Conservation (phyloP, 2,888 invertebrate species). For the Phlogophora meticulosa region DNA sequence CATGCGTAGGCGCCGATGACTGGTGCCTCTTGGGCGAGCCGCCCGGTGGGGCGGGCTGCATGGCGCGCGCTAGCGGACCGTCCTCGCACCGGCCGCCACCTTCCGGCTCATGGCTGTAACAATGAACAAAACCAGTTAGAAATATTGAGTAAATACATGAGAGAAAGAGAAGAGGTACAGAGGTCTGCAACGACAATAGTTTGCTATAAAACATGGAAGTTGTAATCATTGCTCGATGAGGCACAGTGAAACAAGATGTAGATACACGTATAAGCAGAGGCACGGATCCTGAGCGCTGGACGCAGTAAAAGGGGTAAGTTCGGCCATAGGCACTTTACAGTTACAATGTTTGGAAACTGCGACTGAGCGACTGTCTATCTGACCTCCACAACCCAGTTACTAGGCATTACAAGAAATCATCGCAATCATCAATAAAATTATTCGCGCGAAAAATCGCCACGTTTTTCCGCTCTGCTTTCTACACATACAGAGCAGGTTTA, state of each 20-base stretch:
- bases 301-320: too few species aligned
- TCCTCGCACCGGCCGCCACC: constrained; percentile 92
- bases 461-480: background rate
- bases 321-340: too few species aligned
- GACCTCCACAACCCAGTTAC: too few species aligned
- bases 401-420: too few species aligned
- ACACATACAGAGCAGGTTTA: background rate
- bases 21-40: constrained; percentile 88
- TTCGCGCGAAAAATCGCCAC: background rate
- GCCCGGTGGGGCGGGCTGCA: constrained; percentile 89
- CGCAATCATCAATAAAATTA: too few species aligned
- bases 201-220: background rate
- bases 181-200: background rate
- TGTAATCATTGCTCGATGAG: background rate
- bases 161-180: background rate
- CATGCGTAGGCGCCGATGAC: constrained; percentile 76
- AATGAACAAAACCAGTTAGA: constrained; percentile 62
- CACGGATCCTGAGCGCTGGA: too few species aligned
- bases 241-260: background rate
- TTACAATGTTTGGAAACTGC: too few species aligned
- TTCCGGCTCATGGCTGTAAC: constrained; percentile 93
- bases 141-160: background rate
- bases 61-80: constrained; percentile 91
- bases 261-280: background rate
- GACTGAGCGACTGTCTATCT: too few species aligned